Conservation (phyloP, 2,113 vertebrate species). For the Grallaria varia region DNA sequence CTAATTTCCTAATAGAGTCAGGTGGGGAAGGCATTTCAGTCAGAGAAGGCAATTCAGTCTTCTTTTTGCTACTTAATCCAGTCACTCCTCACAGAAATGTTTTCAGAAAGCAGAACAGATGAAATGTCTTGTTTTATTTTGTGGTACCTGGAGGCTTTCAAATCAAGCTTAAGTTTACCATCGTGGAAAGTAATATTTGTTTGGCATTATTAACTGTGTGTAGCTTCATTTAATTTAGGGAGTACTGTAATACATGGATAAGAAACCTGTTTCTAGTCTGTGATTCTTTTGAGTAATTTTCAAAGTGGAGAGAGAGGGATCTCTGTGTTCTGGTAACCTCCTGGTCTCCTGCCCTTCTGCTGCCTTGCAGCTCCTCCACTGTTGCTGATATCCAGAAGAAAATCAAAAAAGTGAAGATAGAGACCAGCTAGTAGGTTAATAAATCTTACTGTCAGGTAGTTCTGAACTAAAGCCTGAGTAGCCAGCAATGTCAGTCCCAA, state of each 20-base stretch:
- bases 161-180: background rate
- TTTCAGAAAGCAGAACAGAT: background rate
- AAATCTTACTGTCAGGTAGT: background rate
- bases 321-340: fast-evolving
- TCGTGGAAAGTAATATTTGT: background rate
- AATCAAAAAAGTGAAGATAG: background rate
- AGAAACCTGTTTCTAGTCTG: background rate
- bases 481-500: background rate
- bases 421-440: background rate
- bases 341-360: background rate
- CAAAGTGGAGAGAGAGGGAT: background rate
- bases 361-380: background rate
- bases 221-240: background rate
- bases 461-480: background rate
- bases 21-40: background rate
- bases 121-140: background rate
- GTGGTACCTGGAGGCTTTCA: background rate
- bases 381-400: background rate
- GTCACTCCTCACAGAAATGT: background rate
- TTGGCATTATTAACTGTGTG: background rate
- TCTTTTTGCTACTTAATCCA: background rate
- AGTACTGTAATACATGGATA: background rate
- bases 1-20: background rate
- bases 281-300: background rate
- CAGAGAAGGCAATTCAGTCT: background rate